These are phyloP conservation scores for Castor canadensis DNA, from an alignment of 2,113 vertebrate species.

Conservation along the genomic window DNA sequence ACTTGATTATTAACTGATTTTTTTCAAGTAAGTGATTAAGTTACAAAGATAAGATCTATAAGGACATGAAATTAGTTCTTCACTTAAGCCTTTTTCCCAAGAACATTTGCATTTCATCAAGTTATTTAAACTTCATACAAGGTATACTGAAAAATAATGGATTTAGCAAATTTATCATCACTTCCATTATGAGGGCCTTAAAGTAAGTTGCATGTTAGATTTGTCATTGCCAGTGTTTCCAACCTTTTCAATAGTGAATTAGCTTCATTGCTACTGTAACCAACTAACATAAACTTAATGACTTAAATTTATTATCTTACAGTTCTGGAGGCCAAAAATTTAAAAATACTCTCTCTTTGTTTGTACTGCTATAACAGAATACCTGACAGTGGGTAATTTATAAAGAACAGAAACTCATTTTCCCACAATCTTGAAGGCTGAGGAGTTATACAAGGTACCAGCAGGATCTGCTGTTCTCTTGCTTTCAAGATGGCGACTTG, in stretches of 20 bases:
- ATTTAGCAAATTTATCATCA: background rate
- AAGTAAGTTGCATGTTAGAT: background rate
- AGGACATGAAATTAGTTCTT: conserved; percentile 17
- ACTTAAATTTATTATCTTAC: background rate
- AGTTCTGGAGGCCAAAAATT: background rate
- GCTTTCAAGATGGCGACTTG: background rate
- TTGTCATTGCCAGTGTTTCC: background rate
- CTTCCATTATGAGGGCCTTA: background rate
- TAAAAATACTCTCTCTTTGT: background rate
- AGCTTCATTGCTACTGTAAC: background rate
- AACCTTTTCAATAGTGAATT: background rate
- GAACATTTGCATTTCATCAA: background rate
- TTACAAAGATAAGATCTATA: background rate
- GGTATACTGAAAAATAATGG: background rate
- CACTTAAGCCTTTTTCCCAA: conserved; percentile 4
- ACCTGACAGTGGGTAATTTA: no score
- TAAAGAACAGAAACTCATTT: no score
- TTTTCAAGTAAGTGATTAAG: conserved; percentile 24
- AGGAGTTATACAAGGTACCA: background rate
- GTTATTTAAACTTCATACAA: conserved; percentile 13
- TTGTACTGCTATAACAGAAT: background rate
- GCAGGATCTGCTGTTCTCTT: background rate
- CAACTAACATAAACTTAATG: background rate
- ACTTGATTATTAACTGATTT: conserved; percentile 23
- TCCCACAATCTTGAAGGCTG: no score